phyloP scores from a whole-genome alignment of 1,140 invertebrate genomes.

The Drosophila kanapiae region DNA sequence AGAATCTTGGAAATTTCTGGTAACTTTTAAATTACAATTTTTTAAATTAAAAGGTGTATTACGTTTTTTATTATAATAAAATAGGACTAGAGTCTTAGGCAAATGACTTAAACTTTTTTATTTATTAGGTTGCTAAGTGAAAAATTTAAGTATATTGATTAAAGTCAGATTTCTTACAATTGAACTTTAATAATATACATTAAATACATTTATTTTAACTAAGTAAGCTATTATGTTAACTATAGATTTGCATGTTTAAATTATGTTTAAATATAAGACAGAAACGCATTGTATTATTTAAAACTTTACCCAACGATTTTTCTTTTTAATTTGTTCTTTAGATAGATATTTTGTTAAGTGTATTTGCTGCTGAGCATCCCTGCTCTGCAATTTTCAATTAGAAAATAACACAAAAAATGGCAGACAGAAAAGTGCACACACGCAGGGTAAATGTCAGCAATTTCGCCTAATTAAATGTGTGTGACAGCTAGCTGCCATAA shows the following conservation, averaged over 20 bases:
- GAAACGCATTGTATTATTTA: too few relatives aligned
- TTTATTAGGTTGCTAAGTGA: too few relatives aligned
- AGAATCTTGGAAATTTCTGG: not conserved
- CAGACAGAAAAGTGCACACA: not conserved
- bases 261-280: too few relatives aligned
- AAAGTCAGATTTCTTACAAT: too few relatives aligned
- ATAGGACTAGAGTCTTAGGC: too few relatives aligned
- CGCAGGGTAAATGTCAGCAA: constrained; percentile 44
- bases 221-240: too few relatives aligned
- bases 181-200: not conserved
- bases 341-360: not conserved
- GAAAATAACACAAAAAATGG: constrained; percentile 15
- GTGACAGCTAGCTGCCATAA: constrained; percentile 58
- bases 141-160: too few relatives aligned
- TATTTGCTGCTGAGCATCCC: not conserved
- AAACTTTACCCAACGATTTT: too few relatives aligned
- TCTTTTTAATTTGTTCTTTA: too few relatives aligned
- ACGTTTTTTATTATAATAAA: not conserved
- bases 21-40: not conserved
- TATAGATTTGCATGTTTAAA: too few relatives aligned
- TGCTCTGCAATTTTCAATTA: constrained; percentile 41
- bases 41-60: too few relatives aligned
- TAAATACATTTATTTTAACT: not conserved
- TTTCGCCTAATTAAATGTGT: constrained; percentile 73
- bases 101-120: not conserved